Evolutionary conservation across 1,140 invertebrate species (phyloP).

Genomic region (Drosophila micromelanica): DNA sequence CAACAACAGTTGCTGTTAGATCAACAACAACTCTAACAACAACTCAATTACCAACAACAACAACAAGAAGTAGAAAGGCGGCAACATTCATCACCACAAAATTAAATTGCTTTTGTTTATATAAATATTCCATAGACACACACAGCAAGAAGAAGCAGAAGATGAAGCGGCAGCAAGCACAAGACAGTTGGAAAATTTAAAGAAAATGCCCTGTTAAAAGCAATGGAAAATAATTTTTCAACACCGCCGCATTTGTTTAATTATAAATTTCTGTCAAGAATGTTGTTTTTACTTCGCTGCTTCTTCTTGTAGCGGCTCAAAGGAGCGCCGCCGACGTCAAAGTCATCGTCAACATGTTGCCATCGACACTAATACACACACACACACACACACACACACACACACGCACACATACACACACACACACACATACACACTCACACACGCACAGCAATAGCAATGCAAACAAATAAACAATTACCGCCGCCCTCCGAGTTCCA

Average conservation of each 20-base stretch:
- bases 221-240: constrained; percentile 75
- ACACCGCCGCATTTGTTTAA: constrained; percentile 79
- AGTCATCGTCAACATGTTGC: constrained; percentile 72
- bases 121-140: constrained; percentile 54
- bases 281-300: constrained; percentile 36
- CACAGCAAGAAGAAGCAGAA: background rate
- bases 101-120: constrained; percentile 81
- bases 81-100: constrained; percentile 77
- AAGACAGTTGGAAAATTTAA: constrained; percentile 72
- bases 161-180: background rate
- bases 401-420: no score
- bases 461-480: constrained; percentile 63
- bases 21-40: constrained; percentile 61
- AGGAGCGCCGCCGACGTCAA: constrained; percentile 64
- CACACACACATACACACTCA: constrained; percentile 35
- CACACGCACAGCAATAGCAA: constrained; percentile 11
- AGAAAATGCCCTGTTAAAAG: constrained; percentile 72
- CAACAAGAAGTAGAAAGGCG: constrained; percentile 32
- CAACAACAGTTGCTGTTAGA: constrained; percentile 33
- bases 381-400: constrained; percentile 30
- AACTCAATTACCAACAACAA: constrained; percentile 71
- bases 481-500: constrained; percentile 15
- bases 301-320: constrained; percentile 54
- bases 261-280: constrained; percentile 82
- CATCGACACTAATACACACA: constrained; percentile 51